These are phyloP conservation scores for Abramis brama DNA, from an alignment of 2,113 vertebrate species.

Conservation along the genomic window DNA sequence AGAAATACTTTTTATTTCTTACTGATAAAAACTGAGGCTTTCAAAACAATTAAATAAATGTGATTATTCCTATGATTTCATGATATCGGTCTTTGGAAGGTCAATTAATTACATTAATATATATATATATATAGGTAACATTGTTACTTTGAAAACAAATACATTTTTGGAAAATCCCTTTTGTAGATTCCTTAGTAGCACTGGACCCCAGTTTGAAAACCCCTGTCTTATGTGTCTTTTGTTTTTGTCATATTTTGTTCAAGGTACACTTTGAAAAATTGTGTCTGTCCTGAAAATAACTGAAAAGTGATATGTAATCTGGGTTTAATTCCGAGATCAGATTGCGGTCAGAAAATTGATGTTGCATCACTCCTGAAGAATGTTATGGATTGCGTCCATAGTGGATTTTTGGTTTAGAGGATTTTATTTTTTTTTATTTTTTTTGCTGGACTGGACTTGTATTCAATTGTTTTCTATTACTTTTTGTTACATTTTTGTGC, in stretches of 20 bases:
- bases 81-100: neutral
- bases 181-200: neutral
- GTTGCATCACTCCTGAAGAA: conserved; percentile 15
- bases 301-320: neutral
- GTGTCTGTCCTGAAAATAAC: neutral
- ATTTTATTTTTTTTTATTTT: neutral
- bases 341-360: neutral
- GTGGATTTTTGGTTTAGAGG: conserved; percentile 15
- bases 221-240: neutral
- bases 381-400: neutral
- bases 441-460: neutral
- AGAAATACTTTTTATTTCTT: too few relatives aligned
- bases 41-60: too few relatives aligned
- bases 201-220: neutral
- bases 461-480: neutral
- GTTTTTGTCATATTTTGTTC: neutral
- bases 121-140: neutral
- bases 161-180: neutral
- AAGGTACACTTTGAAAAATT: neutral
- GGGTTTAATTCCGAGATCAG: neutral
- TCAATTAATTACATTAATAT: neutral
- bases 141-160: neutral
- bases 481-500: neutral
- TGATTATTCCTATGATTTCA: too few relatives aligned
- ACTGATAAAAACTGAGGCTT: too few relatives aligned